Base-by-base conservation (phyloP, 2,888 invertebrate genomes). In the Brachynemurus nebulosus region DNA sequence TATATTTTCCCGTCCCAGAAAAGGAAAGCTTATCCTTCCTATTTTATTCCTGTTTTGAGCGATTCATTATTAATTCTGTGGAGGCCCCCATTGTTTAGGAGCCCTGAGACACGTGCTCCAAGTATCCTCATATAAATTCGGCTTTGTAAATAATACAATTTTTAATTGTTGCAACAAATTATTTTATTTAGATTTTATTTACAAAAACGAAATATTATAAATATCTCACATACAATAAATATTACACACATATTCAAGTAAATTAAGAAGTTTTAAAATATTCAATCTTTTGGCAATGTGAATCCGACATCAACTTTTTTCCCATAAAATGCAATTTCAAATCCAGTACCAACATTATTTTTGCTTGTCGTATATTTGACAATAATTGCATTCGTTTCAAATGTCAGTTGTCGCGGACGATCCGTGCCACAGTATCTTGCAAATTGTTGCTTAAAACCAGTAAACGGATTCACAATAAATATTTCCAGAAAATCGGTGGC, bases 171-270 rank as follows among this genome's bases (percentile, higher is more conserved):
- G 18, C 12, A 21, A 9, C 7, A 17, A 11, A 17, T 12, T 35
- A 23, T n/a, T 17, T 7, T 8, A 7, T 33, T 44, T 47, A 46
- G 52, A 62, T 63, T 44, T 8, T 12, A 30, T 30, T 30, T 30
- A 30, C 30, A 30, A 30, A 30, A 30, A 30, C 6, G 14, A 23
- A 33, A 35, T 14, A 12, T 3, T 2, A 4, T 6, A 60, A 36
- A 11, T 40, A 21, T 2, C 59, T 20, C 2, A n/a, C 14, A 36
- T 37, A 41, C 11, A 42, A 39, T 12, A 27, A 11, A 21, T 18
- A n/a, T n/a, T n/a, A n/a, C n/a, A n/a, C n/a, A n/a, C n/a, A n/a
- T 21, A 34, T 33, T 16, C 36, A 66, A 63, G 40, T 40, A 17
- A 30, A 17, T 23, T 37, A 21, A 30, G n/a, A 30, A 30, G n/a